Evolutionary conservation across 2,888 invertebrate genomes (phyloP), one percentile per base, ranked within the genome.

Genomic region (Drosophila lutescens): DNA sequence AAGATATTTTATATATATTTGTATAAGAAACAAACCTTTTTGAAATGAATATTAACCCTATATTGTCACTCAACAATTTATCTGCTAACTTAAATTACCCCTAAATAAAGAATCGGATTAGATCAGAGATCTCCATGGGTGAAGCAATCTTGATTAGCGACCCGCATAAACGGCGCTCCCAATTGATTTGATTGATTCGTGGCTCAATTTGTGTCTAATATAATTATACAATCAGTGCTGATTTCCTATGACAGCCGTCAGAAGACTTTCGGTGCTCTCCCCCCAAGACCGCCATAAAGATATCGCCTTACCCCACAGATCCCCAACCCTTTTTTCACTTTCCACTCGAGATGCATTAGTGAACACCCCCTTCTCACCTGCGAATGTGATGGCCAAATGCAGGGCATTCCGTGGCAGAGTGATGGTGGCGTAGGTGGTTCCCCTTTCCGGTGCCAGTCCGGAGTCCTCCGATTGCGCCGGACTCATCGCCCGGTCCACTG

Each of bases 401-500:
- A 90, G 90, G 36, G 91, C 90, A 80, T 90, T 92, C 57, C 92
- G 88, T 23, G 92, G 92, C 72, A 92, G 80, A 53, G 92, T 92
- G 60, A 92, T 91, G 49, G 92, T 92, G 54, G 92, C 92, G 78
- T 92, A 92, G 65, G 92, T 92, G 38, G 92, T 92, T 62, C 92
- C 92, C 13, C 92, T 90, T 77, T 92, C 92, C 54, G 92, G 91
- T 47, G 92, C 92, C 71, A 92, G 66, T 20, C 92, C 92, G 38
- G 92, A 92, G 78, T 92, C 92, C 78, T 92, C 92, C 4, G 92
- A 92, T 68, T 92, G 92, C 67, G 92, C 92, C 38, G 92, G 92
- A 80, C 92, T 92, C 92, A 92, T 92, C 59, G 92, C 92, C 53
- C 92, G 91, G 78, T 92, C 92, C 74, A 91, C 92, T 92, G 88